Percentiles rank a stretch among this genome's conserved stretches.
Evolutionary conservation across 2,797 vertebrate species (phyloP).

Genomic region (Eidolon dupreanum): DNA sequence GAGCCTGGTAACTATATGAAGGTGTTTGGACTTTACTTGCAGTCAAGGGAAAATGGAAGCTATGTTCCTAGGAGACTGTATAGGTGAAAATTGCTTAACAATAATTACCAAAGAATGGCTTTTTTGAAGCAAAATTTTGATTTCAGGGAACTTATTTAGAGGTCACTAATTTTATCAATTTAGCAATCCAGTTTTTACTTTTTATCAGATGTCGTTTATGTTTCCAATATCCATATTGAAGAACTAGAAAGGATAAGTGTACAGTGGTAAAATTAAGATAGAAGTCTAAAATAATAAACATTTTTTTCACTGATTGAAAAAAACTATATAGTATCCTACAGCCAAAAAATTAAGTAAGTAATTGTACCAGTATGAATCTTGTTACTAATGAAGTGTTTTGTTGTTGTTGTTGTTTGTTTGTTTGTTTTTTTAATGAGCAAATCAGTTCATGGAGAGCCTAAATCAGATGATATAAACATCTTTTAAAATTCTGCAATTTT

Average conservation of each 20-base stretch:
- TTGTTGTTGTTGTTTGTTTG: too few species aligned
- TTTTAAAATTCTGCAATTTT: background rate
- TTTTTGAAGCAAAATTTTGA: background rate
- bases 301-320: background rate
- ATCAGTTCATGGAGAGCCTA: background rate
- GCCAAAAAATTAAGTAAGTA: background rate
- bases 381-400: background rate
- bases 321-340: background rate
- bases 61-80: background rate
- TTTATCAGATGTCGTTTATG: background rate
- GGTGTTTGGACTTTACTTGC: background rate
- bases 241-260: background rate
- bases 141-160: background rate
- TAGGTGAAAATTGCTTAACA: background rate
- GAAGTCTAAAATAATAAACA: background rate
- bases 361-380: background rate
- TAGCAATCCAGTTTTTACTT: background rate
- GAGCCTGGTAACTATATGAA: rapidly evolving
- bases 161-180: background rate
- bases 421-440: background rate
- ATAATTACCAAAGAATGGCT: background rate
- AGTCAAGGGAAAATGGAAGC: background rate
- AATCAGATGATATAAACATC: background rate
- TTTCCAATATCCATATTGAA: background rate
- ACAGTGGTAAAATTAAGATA: background rate